Base-by-base conservation (phyloP, 2,797 vertebrate genomes). In the Trematomus bernacchii region DNA sequence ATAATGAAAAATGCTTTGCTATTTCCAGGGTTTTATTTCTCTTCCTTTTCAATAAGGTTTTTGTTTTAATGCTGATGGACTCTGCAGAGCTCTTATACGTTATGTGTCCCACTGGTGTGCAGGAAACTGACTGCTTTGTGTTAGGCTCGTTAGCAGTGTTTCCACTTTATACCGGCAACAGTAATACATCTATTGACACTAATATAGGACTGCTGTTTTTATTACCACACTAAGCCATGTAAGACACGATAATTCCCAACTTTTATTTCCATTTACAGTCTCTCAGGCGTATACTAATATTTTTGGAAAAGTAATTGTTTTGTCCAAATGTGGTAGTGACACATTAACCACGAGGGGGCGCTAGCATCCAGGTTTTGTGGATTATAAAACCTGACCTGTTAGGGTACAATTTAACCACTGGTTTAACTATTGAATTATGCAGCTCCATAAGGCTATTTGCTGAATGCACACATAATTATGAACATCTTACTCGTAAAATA, bases 21-120 rank as follows among this genome's bases (percentile, higher is more conserved):
- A 44, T 81, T 77, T 76, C 51, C 70, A 67, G 19, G 21, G 47
- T 5, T 82, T 86, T 80, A 83, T 86, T 83, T 85, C 70, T 70
- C 82, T 72, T 67, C 42, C 21, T 63, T 83, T 83, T 85, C 69
- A 85, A 16, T 79, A n/a, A 57, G 30, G 37, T 55, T 70, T 85
- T 80, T 83, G 58, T 86, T 91, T 88, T 85, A 81, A 82, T 73
- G 71, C 58, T 87, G 79, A 89, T 87, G 72, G 71, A 78, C 52
- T 67, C 51, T 84, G 58, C 73, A 84, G 67, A 80, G 79, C 3
- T 67, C 10, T 64, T 82, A 37, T 65, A 66, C 52, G 23, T 85
- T 70, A 73, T 77, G 66, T 80, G 65, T 86, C 80, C 77, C 81
- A 55, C 57, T 52, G 79, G 47, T 76, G 42, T 60, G 15, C 16